Conservation (phyloP, 1,140 invertebrate genomes). For the Sinella curviseta region DNA sequence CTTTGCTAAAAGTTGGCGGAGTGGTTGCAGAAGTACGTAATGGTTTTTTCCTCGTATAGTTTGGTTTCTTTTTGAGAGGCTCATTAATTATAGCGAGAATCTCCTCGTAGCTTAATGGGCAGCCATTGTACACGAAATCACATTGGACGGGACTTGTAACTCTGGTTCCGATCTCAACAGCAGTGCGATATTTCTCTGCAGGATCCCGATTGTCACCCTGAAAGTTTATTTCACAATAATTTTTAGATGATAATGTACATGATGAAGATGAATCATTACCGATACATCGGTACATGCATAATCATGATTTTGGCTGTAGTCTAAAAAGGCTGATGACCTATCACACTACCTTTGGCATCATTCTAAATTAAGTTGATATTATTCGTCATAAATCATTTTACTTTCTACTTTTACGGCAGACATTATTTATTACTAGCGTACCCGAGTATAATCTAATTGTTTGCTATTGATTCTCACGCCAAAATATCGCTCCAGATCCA, state of each 20-base stretch:
- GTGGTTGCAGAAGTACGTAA: neutral
- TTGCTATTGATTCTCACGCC: too few species aligned
- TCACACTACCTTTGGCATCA: too few species aligned
- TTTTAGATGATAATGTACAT: too few species aligned
- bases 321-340: too few species aligned
- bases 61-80: neutral
- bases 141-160: slow-evolving; percentile 18
- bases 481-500: neutral
- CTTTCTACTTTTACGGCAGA: too few species aligned
- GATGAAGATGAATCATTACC: too few species aligned
- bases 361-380: too few species aligned
- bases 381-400: too few species aligned
- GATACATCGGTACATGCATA: too few species aligned
- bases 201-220: slow-evolving; percentile 27
- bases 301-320: too few species aligned
- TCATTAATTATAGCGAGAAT: slow-evolving; percentile 36
- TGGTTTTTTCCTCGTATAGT: neutral
- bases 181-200: slow-evolving; percentile 6
- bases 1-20: neutral
- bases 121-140: slow-evolving; percentile 30
- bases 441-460: too few species aligned
- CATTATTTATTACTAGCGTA: too few species aligned
- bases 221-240: neutral
- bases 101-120: slow-evolving; percentile 30
- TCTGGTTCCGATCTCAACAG: slow-evolving; percentile 32